These are phyloP conservation scores for Metalampra italica DNA, from an alignment of 2,888 invertebrate species.

Conservation along the genomic window DNA sequence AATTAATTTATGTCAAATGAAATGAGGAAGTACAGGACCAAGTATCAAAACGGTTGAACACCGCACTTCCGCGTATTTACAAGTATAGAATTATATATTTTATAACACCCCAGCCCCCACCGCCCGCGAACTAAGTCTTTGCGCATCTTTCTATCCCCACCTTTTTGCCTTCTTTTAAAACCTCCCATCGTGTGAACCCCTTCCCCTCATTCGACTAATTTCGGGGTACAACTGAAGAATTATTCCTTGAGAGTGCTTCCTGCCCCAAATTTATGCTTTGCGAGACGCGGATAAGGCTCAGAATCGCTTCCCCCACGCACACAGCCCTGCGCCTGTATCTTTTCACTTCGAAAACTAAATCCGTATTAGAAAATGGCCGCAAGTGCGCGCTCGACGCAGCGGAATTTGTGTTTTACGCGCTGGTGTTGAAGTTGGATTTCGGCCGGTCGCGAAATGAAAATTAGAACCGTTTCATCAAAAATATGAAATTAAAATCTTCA, in stretches of 20 bases:
- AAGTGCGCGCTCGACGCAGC: conserved; percentile 41
- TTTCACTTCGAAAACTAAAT: conserved; percentile 79
- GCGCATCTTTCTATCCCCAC: conserved; percentile 79
- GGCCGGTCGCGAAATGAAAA: conserved; percentile 37
- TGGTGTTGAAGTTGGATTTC: conserved; percentile 28
- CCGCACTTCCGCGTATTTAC: conserved; percentile 77
- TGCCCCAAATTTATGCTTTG: conserved; percentile 41
- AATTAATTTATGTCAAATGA: no score
- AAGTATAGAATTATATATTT: conserved; percentile 80
- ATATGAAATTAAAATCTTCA: conserved; percentile 80
- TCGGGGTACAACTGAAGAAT: conserved; percentile 78
- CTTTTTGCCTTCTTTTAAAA: conserved; percentile 78
- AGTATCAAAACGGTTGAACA: conserved; percentile 44
- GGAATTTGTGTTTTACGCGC: conserved; percentile 23
- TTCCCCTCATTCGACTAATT: conserved; percentile 78
- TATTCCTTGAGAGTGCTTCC: conserved; percentile 62
- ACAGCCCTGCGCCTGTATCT: conserved; percentile 77
- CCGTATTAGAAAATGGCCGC: conserved; percentile 74
- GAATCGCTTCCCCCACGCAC: conserved; percentile 33
- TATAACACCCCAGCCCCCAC: conserved; percentile 61
- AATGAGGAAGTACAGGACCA: conserved; percentile 5
- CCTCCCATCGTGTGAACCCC: conserved; percentile 77
- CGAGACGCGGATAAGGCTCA: conserved; percentile 31
- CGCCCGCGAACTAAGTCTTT: conserved; percentile 76
- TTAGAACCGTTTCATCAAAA: conserved; percentile 78